Evolutionary conservation across 64 coral and sea anemone genomes (phyloP).

Genomic region (Pachyseris speciosa): DNA sequence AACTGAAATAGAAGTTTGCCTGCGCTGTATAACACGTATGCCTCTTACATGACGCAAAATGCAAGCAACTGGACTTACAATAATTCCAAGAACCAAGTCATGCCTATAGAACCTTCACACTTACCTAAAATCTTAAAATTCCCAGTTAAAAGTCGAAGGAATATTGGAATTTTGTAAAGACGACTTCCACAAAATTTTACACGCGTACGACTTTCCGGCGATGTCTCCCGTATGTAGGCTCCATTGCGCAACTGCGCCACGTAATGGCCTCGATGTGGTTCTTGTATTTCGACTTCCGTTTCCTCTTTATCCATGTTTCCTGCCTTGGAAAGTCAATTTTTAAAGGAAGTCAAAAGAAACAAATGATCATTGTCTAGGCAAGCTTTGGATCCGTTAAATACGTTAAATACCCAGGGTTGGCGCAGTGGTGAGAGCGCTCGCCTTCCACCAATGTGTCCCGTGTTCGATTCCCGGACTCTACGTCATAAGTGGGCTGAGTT

Average conservation of each 20-base stretch:
- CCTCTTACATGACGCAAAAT: background rate
- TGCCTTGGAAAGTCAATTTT: too few species aligned
- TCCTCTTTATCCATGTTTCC: too few species aligned
- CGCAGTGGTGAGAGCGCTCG: too few species aligned
- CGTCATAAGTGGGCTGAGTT: too few species aligned
- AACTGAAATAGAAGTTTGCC: constrained; percentile 13
- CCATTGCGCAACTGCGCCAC: constrained; percentile 82
- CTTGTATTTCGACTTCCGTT: too few species aligned
- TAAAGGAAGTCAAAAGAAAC: too few species aligned
- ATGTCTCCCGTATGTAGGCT: constrained; percentile 54
- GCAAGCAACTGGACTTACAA: background rate
- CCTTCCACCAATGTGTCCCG: too few species aligned
- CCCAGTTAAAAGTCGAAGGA: constrained; percentile 13
- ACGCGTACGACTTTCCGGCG: constrained; percentile 56
- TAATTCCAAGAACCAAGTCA: background rate
- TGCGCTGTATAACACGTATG: background rate
- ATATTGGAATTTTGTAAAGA: constrained; percentile 39
- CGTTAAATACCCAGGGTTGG: too few species aligned
- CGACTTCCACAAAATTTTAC: constrained; percentile 55
- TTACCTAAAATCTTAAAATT: constrained; percentile 70
- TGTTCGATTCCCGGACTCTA: too few species aligned
- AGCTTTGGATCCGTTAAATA: too few species aligned
- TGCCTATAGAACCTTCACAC: background rate
- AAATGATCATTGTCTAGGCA: too few species aligned
- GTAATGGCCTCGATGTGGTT: constrained; percentile 66